Base-by-base conservation (phyloP, 2,888 invertebrate genomes). In the Chaitophorus viminalis region DNA sequence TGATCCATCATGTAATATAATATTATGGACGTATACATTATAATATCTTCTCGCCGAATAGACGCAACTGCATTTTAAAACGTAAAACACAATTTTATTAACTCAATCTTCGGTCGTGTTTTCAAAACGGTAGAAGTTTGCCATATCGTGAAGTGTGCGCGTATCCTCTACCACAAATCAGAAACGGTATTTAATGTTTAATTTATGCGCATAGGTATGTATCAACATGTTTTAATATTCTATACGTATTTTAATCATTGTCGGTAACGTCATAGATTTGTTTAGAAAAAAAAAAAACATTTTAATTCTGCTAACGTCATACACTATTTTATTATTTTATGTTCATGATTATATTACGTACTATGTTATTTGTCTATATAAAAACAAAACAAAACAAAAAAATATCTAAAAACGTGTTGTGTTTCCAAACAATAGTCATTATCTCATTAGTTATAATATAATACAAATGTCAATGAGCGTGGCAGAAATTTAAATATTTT, bases 391-490 rank as follows among this genome's bases (percentile, higher is more conserved):
- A n/a, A n/a, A n/a, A n/a, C n/a, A n/a, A n/a, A 78, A 36, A 60
- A 36, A 31, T 52, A 3, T n/a, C n/a, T 77, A 54, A 25, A 25
- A 33, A 29, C 75, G 54, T 54, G 25, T n/a, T n/a, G 33, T 60
- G 60, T 78, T 78, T 60, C n/a, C 60, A n/a, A 60, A 78, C 78
- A 78, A 78, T 36, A 33, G 33, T 78, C 78, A 60, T 54, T 60
- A 78, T 78, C 60, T 78, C 78, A 60, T 78, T 78, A 78, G 54
- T 78, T 33, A 78, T 33, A 78, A 36, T n/a, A 60, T 60, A n/a
- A n/a, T n/a, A n/a, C n/a, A n/a, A n/a, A 60, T 25, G 78, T 17
- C 36, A 33, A 60, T n/a, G 60, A 60, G n/a, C 36, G 33, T n/a
- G 60, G 52, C 3, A 54, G 36, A 33, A 78, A 78, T 36, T 46